Evolutionary conservation across 2,888 invertebrate species (phyloP), one percentile per base, ranked within the genome.

Genomic region (Idaea dimidiata): DNA sequence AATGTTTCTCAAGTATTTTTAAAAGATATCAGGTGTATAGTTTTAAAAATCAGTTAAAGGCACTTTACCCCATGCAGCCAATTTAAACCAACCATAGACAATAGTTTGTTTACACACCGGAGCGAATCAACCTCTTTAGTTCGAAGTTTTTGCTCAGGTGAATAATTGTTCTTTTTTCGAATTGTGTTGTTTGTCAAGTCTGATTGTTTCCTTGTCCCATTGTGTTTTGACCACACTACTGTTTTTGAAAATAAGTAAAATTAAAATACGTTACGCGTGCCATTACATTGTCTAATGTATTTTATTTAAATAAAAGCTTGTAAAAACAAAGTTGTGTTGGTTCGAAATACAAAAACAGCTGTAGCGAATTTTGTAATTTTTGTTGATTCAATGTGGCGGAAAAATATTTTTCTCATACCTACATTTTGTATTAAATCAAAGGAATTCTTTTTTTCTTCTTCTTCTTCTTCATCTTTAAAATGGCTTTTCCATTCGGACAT

Each of bases 251-350:
- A 43, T 43, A 43, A 24, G 24, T 24, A 24, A 24, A 24, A 3
- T 24, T 24, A 43, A 43, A 43, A 7, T 43, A 43, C 43, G 73
- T 73, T 77, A 77, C 79, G 75, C 77, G 80, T 77, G 76, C 74
- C 71, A 64, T 72, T 43, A 10, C 7, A 43, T 43, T 43, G 43
- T 6, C 8, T 14, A 43, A 33, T 10, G 33, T 33, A 33, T 24
- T 24, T n/a, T n/a, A n/a, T n/a, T n/a, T n/a, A n/a, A n/a, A 24
- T 24, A 24, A 24, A 24, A 24, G 24, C 24, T 55, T 55, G 55
- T 55, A 1, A 53, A 53, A 53, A 7, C 3, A 53, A 53, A 53
- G 53, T 14, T 53, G 53, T 53, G 4, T 53, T 53, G 14, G 53
- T 24, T 24, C 24, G 1, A 24, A 24, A 24, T 24, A 24, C 24